A percentile compares a stretch with the other conserved stretches of the same genome.
Conservation (phyloP, 2,113 vertebrate genomes). For the Progne subis region DNA sequence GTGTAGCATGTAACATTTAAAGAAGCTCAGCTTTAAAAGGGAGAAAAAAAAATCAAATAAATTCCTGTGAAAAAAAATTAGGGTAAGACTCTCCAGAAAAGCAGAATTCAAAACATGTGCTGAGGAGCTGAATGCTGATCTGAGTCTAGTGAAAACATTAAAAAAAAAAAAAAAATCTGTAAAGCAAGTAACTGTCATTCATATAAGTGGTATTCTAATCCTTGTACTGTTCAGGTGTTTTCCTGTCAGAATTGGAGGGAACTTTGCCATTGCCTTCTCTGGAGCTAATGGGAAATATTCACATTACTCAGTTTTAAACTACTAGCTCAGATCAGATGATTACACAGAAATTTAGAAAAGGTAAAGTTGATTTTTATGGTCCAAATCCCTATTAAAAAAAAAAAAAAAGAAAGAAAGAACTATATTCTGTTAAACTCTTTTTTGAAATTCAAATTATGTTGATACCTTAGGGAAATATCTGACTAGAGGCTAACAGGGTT, state of each 20-base stretch:
- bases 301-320: background rate
- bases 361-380: constrained; percentile 19
- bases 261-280: background rate
- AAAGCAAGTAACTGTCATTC: background rate
- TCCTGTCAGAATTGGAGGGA: background rate
- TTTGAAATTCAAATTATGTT: constrained; percentile 62
- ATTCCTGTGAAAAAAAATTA: background rate
- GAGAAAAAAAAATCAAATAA: background rate
- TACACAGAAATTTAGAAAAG: constrained; percentile 16
- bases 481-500: constrained; percentile 38
- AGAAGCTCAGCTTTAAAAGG: background rate
- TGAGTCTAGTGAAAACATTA: background rate
- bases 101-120: background rate
- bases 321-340: background rate
- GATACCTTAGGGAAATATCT: constrained; percentile 48
- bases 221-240: background rate
- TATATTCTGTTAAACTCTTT: constrained; percentile 34
- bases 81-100: background rate
- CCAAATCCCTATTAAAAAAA: constrained; percentile 33
- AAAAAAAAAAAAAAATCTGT: background rate
- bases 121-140: background rate
- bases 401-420: background rate
- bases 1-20: background rate
- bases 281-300: background rate
- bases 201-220: background rate